Evolutionary conservation across 2,113 vertebrate species (phyloP), one percentile per base, ranked within the genome.

Genomic region (Zapus hudsonius): DNA sequence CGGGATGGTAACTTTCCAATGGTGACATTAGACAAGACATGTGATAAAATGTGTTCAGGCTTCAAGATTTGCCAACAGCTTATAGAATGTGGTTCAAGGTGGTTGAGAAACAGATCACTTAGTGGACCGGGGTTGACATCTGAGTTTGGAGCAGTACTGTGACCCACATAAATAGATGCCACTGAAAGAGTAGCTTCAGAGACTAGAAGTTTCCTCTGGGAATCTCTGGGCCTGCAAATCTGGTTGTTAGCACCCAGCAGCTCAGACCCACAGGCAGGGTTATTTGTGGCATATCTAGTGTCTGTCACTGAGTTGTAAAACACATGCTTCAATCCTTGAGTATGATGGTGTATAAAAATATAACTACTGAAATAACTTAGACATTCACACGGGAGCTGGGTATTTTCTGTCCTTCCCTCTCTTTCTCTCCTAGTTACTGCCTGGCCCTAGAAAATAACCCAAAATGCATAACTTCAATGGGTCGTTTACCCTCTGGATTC

Each of bases 221-320:
- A 25, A n/a, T 92, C 78, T 95, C 84, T 80, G 61, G 73, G 20
- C n/a, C 74, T 80, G 38, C 3, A 78, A 33, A 92, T 47, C 74
- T 93, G 42, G 33, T n/a, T 64, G 47, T 61, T 74, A 85, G 59
- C 8, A 31, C 6, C 27, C 15, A 74, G 29, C 29, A 42, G 23
- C 64, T 87, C 69, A 87, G 57, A 36, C 55, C 33, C 12, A 69
- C 33, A 40, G 94, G 42, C 57, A 63, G 74, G 31, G 27, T 79
- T 85, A 74, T 69, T 7, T 87, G 74, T 75, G 67, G 61, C 15
- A 0, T 23, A 36, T 20, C n/a, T 7, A 81, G 92, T 0, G 17
- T 7, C n/a, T 83, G 38, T 67, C 75, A 55, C 5, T 79, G 59
- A 61, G n/a, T 76, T 96, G 91, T 72, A 84, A 91, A 81, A 80